A percentile compares a stretch with the other conserved stretches of the same genome.
These are phyloP conservation scores for Cerastis rubricosa DNA, from an alignment of 2,888 invertebrate genomes.

Conservation along the genomic window DNA sequence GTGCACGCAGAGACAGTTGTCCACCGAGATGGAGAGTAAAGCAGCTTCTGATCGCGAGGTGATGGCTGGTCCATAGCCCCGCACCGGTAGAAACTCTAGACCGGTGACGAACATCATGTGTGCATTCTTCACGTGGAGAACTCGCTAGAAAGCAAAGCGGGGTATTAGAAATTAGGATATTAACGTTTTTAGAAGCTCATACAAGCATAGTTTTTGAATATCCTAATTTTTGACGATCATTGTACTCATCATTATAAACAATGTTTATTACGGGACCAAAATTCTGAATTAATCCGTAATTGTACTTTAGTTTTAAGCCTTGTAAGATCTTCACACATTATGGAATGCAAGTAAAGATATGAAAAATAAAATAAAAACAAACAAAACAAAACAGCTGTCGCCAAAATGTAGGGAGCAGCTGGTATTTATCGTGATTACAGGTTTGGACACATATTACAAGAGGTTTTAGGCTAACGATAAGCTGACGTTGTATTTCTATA, in stretches of 20 bases:
- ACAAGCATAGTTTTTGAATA: not conserved
- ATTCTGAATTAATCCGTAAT: not conserved
- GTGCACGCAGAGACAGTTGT: constrained; percentile 97
- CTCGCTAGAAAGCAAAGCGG: constrained; percentile 90
- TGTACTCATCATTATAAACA: not conserved
- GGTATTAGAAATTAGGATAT: constrained; percentile 41
- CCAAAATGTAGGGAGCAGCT: not conserved
- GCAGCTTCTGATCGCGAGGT: constrained; percentile 95
- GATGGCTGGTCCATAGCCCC: constrained; percentile 93
- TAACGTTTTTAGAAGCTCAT: constrained; percentile 25
- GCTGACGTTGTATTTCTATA: not conserved
- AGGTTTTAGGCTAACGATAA: not conserved
- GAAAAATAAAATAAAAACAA: not conserved
- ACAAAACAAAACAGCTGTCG: not conserved
- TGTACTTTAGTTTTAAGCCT: too few species aligned
- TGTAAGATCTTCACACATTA: too few species aligned
- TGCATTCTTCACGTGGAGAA: constrained; percentile 95
- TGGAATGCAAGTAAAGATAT: too few species aligned
- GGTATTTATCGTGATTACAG: not conserved
- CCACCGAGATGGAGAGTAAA: constrained; percentile 98
- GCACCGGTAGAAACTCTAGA: constrained; percentile 96
- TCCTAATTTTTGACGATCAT: not conserved
- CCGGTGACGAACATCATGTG: constrained; percentile 99
- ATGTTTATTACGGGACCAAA: too few species aligned
- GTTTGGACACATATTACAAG: not conserved